Evolutionary conservation across 2,113 vertebrate genomes (phyloP).

Genomic region (Kryptolebias marmoratus): DNA sequence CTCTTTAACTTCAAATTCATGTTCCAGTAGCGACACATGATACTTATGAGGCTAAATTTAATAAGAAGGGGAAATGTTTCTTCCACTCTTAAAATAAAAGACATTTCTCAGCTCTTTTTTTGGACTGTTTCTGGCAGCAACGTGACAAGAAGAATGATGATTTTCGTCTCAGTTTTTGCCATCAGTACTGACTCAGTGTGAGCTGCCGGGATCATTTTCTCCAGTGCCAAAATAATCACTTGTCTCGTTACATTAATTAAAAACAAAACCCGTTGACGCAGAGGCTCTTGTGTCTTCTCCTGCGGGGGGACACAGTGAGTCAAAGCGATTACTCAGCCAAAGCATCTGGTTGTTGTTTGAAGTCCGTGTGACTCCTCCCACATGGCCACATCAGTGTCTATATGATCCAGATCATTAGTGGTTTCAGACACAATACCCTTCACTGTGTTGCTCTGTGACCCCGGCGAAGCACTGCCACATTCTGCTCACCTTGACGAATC

Average conservation of each 20-base stretch:
- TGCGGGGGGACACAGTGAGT: slow-evolving; percentile 55
- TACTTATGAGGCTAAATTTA: background rate
- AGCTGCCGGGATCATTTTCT: slow-evolving; percentile 25
- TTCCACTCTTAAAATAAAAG: background rate
- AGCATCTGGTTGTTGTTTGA: slow-evolving; percentile 68
- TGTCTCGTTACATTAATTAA: slow-evolving; percentile 52
- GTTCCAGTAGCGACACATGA: background rate
- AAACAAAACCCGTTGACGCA: slow-evolving; percentile 46
- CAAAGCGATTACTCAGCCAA: slow-evolving; percentile 57
- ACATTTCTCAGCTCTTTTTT: background rate
- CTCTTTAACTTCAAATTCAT: background rate
- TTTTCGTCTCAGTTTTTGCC: slow-evolving; percentile 25
- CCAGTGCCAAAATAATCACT: slow-evolving; percentile 45
- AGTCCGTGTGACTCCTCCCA: slow-evolving; percentile 8
- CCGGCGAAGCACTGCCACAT: slow-evolving; percentile 31
- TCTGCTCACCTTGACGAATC: slow-evolving; percentile 44
- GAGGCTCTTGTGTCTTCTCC: slow-evolving; percentile 24
- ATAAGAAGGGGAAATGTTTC: background rate
- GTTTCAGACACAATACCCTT: slow-evolving; percentile 36
- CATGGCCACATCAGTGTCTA: slow-evolving; percentile 45
- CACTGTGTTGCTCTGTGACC: slow-evolving; percentile 52
- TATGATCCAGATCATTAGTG: slow-evolving; percentile 62
- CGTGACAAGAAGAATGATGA: background rate
- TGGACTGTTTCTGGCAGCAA: slow-evolving; percentile 10
- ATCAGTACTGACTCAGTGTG: slow-evolving; percentile 45